Conservation (phyloP, 2,113 vertebrate species). For the Nothobranchius kuhntae region DNA sequence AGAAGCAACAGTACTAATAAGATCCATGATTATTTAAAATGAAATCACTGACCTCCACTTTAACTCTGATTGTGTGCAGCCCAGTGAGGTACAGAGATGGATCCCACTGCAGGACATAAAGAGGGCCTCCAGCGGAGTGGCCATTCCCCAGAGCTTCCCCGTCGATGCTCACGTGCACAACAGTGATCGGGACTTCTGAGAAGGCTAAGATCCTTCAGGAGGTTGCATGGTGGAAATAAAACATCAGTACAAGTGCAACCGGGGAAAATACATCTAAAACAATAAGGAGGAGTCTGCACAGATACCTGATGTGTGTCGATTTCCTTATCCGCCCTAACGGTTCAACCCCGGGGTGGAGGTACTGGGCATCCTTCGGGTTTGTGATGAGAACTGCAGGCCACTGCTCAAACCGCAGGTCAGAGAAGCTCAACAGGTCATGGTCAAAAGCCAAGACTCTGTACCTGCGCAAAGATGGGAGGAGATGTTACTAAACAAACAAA, state of each 20-base stretch:
- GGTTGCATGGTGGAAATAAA: background rate
- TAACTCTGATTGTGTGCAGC: constrained; percentile 87
- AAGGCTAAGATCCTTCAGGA: constrained; percentile 88
- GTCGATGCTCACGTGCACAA: constrained; percentile 85
- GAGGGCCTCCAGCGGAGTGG: constrained; percentile 83
- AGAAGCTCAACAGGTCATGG: constrained; percentile 94
- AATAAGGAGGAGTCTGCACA: constrained; percentile 17
- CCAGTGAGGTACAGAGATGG: constrained; percentile 84
- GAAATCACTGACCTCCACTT: constrained; percentile 82
- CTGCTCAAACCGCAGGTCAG: constrained; percentile 87
- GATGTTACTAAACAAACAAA: background rate
- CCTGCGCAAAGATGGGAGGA: constrained; percentile 67
- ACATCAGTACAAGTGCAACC: background rate
- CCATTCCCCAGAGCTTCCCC: constrained; percentile 81
- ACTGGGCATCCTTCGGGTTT: constrained; percentile 93
- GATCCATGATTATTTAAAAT: too few species aligned
- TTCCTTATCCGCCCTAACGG: constrained; percentile 84
- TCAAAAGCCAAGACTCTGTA: constrained; percentile 93
- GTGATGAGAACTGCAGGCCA: constrained; percentile 96
- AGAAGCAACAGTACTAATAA: too few species aligned
- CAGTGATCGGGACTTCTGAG: constrained; percentile 84
- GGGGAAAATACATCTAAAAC: background rate
- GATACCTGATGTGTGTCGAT: constrained; percentile 94
- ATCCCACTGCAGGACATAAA: constrained; percentile 89
- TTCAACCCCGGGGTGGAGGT: constrained; percentile 87